Base-by-base conservation (phyloP, 2,797 vertebrate species). In the Lophotriccus pileatus region DNA sequence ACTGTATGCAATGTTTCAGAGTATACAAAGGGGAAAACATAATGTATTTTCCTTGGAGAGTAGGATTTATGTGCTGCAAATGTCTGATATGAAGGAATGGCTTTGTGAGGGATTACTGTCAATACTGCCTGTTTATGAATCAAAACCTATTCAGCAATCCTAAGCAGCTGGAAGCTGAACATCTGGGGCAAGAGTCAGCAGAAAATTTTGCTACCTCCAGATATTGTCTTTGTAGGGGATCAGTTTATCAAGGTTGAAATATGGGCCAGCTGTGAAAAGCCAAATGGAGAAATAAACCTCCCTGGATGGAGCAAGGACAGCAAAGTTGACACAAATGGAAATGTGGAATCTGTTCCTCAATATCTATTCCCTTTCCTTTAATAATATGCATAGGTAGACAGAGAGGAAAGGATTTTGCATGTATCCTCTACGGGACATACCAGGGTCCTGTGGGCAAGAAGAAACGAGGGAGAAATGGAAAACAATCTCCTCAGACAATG, bases 171-270 rank as follows among this genome's bases (percentile, higher is more conserved):
- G 89, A 95, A 88, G 84, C 59, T 72, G 92, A 95, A 93, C 93
- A 94, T 95, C 92, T 84, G 89, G 89, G 92, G 84, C 84, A 94
- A 59, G 73, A 81, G 66, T 92, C 93, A 95, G 96, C 93, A 92
- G 82, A 95, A 95, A 96, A 86, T 66, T 95, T 87, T 95, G 77
- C 66, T 90, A 73, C 82, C 80, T 94, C 90, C 79, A 46, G 67
- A 68, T 90, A 92, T 46, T 89, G 80, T 66, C 84, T 94, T 92
- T 74, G 70, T 77, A 78, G 58, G 46, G 52, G 76, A 88, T 81
- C 69, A 16, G 86, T 78, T 94, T 92, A 77, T 88, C 41, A 68
- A 69, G 93, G 92, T 84, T 93, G 72, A 93, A 93, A 95, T 69
- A 89, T 0, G 0, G 44, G 30, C 68, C 72, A 85, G 88, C 85